Evolutionary conservation across 2,113 vertebrate species (phyloP).

Genomic region (Narcine bancroftii): DNA sequence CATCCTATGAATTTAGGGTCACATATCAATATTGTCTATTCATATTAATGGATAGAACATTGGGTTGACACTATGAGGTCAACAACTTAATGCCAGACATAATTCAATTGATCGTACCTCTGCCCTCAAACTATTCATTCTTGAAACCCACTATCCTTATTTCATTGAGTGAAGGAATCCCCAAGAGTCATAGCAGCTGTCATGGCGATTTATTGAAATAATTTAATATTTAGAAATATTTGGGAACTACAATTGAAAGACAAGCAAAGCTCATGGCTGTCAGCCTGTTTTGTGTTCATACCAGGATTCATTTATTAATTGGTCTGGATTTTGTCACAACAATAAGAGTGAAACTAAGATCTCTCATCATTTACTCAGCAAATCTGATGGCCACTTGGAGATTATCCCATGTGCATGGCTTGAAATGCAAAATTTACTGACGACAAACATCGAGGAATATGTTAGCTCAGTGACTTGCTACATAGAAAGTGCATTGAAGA

Average conservation of each 20-base stretch:
- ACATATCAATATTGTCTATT: not conserved
- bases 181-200: not conserved
- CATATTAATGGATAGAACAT: not conserved
- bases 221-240: no score
- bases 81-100: not conserved
- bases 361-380: no score
- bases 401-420: no score
- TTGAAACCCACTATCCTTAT: not conserved
- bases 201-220: not conserved
- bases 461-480: no score
- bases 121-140: not conserved
- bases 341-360: no score
- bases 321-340: no score
- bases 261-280: not conserved
- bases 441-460: no score
- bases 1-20: not conserved
- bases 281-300: not conserved
- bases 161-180: not conserved
- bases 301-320: not conserved
- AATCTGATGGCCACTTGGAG: no score
- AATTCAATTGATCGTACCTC: not conserved
- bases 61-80: not conserved
- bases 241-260: not conserved
- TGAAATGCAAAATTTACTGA: no score
- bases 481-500: no score